Evolutionary conservation across 2,797 vertebrate genomes (phyloP).

Genomic region (Ctenosaura bakeri): DNA sequence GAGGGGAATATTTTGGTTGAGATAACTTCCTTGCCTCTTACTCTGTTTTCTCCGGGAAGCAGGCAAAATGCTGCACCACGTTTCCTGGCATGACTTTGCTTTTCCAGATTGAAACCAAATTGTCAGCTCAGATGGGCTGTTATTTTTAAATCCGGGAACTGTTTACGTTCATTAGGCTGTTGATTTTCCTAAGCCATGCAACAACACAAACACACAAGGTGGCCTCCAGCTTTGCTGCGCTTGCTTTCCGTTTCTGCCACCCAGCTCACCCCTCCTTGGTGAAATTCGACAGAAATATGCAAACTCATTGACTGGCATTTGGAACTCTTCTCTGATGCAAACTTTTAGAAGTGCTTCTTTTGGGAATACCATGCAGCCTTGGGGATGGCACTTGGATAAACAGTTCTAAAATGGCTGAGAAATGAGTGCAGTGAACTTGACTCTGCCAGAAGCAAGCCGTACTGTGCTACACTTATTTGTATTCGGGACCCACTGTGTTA

Average conservation of each 20-base stretch:
- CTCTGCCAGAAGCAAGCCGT: background rate
- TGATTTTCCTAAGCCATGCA: slow-evolving; percentile 60
- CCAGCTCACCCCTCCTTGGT: background rate
- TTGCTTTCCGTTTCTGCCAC: slow-evolving; percentile 17
- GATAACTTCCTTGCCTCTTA: background rate
- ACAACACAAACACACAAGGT: slow-evolving; percentile 51
- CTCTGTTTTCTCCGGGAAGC: background rate
- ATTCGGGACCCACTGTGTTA: no score
- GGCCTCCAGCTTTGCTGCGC: slow-evolving; percentile 29
- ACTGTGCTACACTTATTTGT: no score
- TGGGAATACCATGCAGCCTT: background rate
- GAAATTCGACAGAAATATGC: slow-evolving; percentile 19
- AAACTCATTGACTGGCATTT: slow-evolving; percentile 8
- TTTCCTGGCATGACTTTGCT: slow-evolving; percentile 19
- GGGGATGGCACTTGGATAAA: background rate
- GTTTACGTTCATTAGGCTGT: slow-evolving; percentile 62
- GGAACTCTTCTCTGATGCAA: background rate
- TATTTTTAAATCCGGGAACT: slow-evolving; percentile 56
- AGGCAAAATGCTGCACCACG: background rate
- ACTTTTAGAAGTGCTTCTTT: background rate
- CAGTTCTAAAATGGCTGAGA: no score
- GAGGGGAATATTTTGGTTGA: background rate
- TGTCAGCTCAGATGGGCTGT: slow-evolving; percentile 65
- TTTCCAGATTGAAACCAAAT: slow-evolving; percentile 55
- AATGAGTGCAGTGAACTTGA: no score